Base-by-base conservation (phyloP, 2,113 vertebrate genomes). In the Lynx canadensis region DNA sequence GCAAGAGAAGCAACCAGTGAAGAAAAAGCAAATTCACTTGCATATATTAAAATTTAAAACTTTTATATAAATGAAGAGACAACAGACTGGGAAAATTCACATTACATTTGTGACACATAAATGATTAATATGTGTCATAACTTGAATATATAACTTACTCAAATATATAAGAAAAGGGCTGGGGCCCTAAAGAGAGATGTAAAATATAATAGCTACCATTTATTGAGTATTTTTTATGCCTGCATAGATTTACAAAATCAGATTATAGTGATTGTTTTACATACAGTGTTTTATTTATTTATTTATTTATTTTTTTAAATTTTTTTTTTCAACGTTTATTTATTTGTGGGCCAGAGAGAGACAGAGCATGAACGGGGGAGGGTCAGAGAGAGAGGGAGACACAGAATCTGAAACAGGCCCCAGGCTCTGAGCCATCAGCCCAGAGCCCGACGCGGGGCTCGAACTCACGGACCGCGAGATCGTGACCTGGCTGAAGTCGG, bases 31-130 rank as follows among this genome's bases (percentile, higher is more conserved):
- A 92, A 25, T 25, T 82, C 50, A 74, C n/a, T 41, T 95, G 80
- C 92, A 31, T 85, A 76, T 68, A 73, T 96, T 71, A 89, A 96
- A 92, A 87, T 94, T 89, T 52, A 87, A 87, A 83, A 91, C 21
- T 86, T 89, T 2, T 45, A 5, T 92, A 48, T 52, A 84, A 68
- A 80, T n/a, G 63, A 80, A 92, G 55, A 94, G 33, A 80, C 38
- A 90, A 76, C 29, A 91, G 21, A 55, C 55, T 80, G 78, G 55
- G 52, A 84, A 71, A 76, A 76, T 91, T 52, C 69, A 16, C 5
- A 57, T 78, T 89, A 69, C 55, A 65, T 95, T 93, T 78, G 38
- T 90, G 81, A 87, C 11, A 63, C 18, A 73, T 78, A 57, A 38
- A 45, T 94, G 31, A 74, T 93, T 79, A 92, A 50, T 63, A 48